Base-by-base conservation (phyloP, 2,888 invertebrate genomes). In the Cryptocephalus moraei region DNA sequence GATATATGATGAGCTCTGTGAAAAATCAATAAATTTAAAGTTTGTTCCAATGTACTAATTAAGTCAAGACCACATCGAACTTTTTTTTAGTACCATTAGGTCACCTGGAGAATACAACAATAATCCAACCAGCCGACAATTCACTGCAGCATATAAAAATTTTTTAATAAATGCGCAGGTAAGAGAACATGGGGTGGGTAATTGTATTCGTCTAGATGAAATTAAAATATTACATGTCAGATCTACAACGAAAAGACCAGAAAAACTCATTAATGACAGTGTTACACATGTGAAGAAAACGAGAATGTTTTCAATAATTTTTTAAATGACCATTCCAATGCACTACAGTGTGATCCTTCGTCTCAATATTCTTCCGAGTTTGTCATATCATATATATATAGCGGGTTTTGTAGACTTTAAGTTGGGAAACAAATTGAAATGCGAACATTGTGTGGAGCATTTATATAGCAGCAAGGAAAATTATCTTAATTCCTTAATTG, bases 51-150 rank as follows among this genome's bases (percentile, higher is more conserved):
- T 47, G 11, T 56, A 57, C n/a, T n/a, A n/a, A n/a, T n/a, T n/a
- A n/a, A n/a, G n/a, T n/a, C n/a, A n/a, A n/a, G n/a, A n/a, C n/a
- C 50, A 48, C 38, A 22, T 56, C 6, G 53, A 53, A 44, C 33
- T 53, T 10, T 53, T 53, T 32, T 51, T 53, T 48, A 46, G 47
- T n/a, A 32, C 43, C 12, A 13, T 52, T 14, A 39, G 48, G 38
- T 41, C 46, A 13, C 50, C 41, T 32, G 47, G 49, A 10, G 49
- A 49, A 11, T 49, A 46, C 44, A 50, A 50, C 44, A 52, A 52
- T 39, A 52, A 52, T 32, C 52, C 52, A 2, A 49, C 51, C 10
- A 44, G 46, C 14, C 48, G 42, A 39, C 49, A 53, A 43, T 53
- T 53, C 43, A 38, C 39, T 41, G 49, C 51, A 4, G 47, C 50